Evolutionary conservation across 23 tunicate genomes (phyloP), one percentile per base, ranked within the genome.

Genomic region (Halocynthia roretzi): DNA sequence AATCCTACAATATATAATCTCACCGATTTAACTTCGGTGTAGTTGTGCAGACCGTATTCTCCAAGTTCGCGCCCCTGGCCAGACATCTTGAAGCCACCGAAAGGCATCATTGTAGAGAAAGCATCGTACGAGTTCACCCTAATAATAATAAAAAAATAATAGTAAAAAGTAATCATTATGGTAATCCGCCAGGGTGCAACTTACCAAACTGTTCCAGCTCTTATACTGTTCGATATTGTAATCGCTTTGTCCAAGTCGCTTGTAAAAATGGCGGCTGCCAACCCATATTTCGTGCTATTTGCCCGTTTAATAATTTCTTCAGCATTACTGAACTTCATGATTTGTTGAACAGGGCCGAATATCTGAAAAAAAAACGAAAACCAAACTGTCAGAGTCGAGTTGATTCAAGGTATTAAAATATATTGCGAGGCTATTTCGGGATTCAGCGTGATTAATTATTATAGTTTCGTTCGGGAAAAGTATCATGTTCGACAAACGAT

Each of bases 321-420:
- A 22, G 86, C 76, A 40, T 96, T 96, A 70, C 83, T 96, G 67
- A 96, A 96, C 44, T 96, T 96, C 80, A 96, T 69, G 56, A 96
- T 96, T 72, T 96, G 99, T 76, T 85, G 91, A n/a, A 96, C 99
- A 50, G 99, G 99, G 5, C 99, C 99, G 48, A 96, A 96, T 17
- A 96, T 96, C 92, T 87, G 76, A 6, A 8, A 23, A 18, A n/a
- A 15, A 51, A 50, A 20, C 62, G 12, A 10, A 2, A 1, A 60
- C n/a, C 17, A 15, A 60, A n/a, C 64, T 0, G 64, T 15, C 2
- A 15, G 17, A 60, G 1, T 15, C 2, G 2, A 60, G 64, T 60
- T 60, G 17, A 60, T 1, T 1, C 2, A 15, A 15, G n/a, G n/a
- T 60, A 1, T n/a, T n/a, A n/a, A 60, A 15, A 60, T 15, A 15